Conservation (phyloP, 2,888 invertebrate genomes). For the Linnaemya tessellans region DNA sequence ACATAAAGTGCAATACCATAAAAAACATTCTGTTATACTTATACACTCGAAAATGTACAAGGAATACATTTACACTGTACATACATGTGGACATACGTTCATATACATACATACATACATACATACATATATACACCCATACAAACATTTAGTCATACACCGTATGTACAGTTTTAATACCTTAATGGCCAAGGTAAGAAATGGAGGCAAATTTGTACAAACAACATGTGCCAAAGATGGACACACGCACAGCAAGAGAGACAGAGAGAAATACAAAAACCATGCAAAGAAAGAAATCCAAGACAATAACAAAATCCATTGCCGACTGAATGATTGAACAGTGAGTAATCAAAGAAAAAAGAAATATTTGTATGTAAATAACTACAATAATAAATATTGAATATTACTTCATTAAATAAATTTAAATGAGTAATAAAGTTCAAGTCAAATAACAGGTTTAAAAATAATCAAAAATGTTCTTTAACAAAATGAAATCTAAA, state of each 20-base stretch:
- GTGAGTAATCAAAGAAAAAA: constrained; percentile 31
- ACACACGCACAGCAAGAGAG: constrained; percentile 17
- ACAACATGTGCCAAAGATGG: constrained; percentile 39
- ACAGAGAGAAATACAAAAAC: not conserved
- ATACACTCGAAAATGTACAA: constrained; percentile 16
- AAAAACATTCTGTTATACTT: constrained; percentile 9
- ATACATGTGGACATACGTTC: not conserved
- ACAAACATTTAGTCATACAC: not conserved
- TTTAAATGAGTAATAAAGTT: constrained; percentile 1
- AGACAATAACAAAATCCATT: constrained; percentile 22
- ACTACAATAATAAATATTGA: constrained; percentile 11
- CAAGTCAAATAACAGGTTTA: not conserved
- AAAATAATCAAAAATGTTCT: not conserved
- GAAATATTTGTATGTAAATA: not conserved
- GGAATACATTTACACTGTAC: constrained; percentile 16
- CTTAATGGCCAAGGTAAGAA: constrained; percentile 54
- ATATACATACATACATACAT: not conserved
- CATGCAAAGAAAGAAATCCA: constrained; percentile 14
- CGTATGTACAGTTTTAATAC: constrained; percentile 3
- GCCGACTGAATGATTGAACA: not conserved
- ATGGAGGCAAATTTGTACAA: constrained; percentile 35
- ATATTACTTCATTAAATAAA: constrained; percentile 6
- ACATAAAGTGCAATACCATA: constrained; percentile 55
- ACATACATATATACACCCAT: not conserved
- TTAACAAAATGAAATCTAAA: not conserved